Evolutionary conservation across 1,140 invertebrate species (phyloP).

Genomic region (Drosophila nikananu): DNA sequence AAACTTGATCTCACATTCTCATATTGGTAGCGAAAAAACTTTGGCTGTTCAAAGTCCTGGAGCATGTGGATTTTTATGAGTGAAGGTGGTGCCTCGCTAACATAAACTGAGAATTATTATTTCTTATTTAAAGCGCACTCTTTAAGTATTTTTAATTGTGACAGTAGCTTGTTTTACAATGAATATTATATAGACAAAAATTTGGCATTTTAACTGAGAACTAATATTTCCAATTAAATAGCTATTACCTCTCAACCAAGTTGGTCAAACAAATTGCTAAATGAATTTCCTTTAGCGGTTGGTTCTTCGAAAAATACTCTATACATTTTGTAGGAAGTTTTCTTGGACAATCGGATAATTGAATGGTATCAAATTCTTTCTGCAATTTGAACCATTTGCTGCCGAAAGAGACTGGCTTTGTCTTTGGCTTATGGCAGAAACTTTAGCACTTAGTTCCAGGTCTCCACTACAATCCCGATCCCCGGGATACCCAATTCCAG

Average conservation of each 20-base stretch:
- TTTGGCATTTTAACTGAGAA: background rate
- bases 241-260: background rate
- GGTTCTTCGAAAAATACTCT: background rate
- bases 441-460: slow-evolving; percentile 71
- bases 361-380: slow-evolving; percentile 4
- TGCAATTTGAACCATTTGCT: slow-evolving; percentile 15
- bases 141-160: background rate
- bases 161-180: background rate
- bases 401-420: slow-evolving; percentile 60
- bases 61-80: background rate
- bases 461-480: slow-evolving; percentile 7
- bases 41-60: background rate
- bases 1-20: slow-evolving; percentile 25
- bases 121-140: background rate
- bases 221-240: background rate
- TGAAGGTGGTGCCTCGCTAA: no score
- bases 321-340: slow-evolving; percentile 10
- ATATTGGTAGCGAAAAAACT: slow-evolving; percentile 8
- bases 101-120: background rate
- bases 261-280: background rate
- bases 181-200: background rate
- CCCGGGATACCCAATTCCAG: background rate
- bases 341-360: slow-evolving; percentile 4
- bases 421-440: slow-evolving; percentile 64
- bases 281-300: background rate